These are phyloP conservation scores for Pyrrhosoma nymphula DNA, from an alignment of 2,888 invertebrate genomes.

Conservation along the genomic window DNA sequence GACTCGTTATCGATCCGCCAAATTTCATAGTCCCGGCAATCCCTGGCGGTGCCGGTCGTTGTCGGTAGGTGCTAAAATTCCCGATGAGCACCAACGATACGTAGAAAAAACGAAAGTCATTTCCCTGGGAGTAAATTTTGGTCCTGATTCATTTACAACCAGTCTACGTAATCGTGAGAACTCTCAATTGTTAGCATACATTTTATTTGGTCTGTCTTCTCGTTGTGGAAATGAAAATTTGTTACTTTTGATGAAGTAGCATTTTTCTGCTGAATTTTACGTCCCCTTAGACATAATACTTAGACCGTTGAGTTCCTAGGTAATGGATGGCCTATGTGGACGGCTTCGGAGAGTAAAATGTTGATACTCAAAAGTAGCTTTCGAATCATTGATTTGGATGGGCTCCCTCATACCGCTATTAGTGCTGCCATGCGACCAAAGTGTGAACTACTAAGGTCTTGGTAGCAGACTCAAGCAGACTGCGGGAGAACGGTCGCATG, in stretches of 20 bases:
- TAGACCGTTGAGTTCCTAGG: neutral
- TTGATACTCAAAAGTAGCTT: conserved; percentile 7
- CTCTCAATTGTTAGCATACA: neutral
- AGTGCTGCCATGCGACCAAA: conserved; percentile 21
- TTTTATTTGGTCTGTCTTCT: neutral
- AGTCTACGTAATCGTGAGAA: neutral
- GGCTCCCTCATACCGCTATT: conserved; percentile 15
- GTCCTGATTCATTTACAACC: neutral
- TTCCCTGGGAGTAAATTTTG: neutral
- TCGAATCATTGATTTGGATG: conserved; percentile 62
- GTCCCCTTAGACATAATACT: neutral
- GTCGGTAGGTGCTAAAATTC: neutral
- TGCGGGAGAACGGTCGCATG: conserved; percentile 60
- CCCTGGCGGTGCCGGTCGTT: neutral
- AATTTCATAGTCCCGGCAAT: neutral
- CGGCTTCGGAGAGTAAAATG: neutral
- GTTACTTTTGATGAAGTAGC: neutral
- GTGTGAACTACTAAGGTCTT: neutral
- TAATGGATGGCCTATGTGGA: neutral
- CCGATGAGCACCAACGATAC: neutral
- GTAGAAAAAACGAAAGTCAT: neutral
- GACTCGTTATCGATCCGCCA: conserved; percentile 22
- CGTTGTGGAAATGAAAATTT: neutral
- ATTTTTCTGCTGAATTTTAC: neutral
- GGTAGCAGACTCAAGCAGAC: conserved; percentile 48